Percentiles rank a stretch among this genome's conserved stretches.
These are phyloP conservation scores for Clusia tigrina DNA, from an alignment of 2,888 invertebrate genomes.

Conservation along the genomic window DNA sequence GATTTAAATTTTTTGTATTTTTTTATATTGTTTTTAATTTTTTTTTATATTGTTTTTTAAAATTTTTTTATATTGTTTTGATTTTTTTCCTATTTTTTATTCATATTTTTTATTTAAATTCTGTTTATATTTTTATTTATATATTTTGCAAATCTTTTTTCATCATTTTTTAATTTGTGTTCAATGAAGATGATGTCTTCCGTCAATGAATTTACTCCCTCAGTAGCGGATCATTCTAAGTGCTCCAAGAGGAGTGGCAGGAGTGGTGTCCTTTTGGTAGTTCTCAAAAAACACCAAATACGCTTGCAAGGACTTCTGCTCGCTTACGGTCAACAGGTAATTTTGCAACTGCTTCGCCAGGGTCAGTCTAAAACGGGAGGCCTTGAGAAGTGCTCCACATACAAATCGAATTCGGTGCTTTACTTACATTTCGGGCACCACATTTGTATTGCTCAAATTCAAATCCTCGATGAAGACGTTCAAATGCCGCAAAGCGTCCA, in stretches of 20 bases:
- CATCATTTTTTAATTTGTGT: too few relatives aligned
- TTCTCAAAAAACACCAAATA: not conserved
- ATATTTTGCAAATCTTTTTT: too few relatives aligned
- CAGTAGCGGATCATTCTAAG: not conserved
- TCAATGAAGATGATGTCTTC: too few relatives aligned
- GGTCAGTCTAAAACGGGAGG: not conserved
- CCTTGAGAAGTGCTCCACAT: too few relatives aligned
- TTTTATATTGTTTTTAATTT: too few relatives aligned
- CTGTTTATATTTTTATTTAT: too few relatives aligned
- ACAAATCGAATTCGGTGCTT: not conserved
- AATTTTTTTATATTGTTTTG: too few relatives aligned
- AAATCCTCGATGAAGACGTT: conserved; percentile 31
- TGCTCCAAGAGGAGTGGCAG: not conserved
- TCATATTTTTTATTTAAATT: too few relatives aligned
- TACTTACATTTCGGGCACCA: conserved; percentile 33
- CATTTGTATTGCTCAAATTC: conserved; percentile 28
- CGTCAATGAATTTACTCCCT: too few relatives aligned
- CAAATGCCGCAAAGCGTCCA: conserved; percentile 35
- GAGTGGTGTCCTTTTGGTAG: not conserved
- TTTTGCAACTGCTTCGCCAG: not conserved
- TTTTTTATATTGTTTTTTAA: too few relatives aligned
- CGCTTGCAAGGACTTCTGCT: not conserved
- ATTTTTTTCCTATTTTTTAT: too few relatives aligned
- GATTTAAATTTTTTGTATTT: too few relatives aligned
- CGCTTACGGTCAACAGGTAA: not conserved